Conservation (phyloP, 2,797 vertebrate species). For the Diglossa cyanea region DNA sequence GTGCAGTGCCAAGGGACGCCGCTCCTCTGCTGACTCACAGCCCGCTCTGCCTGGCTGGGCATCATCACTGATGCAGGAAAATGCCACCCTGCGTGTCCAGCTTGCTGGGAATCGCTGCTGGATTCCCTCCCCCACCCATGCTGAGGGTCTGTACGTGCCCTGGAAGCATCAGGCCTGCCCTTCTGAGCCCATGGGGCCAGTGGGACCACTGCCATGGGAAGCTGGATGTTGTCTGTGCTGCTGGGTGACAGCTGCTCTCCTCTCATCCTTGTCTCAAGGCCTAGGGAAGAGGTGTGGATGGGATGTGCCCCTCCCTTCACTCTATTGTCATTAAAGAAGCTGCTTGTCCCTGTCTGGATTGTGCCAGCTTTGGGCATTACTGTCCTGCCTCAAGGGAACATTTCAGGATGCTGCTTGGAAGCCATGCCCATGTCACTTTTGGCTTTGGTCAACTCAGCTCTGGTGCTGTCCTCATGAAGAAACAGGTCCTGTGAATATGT, state of each 20-base stretch:
- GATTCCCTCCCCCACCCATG: rapidly evolving
- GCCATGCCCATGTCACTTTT: neutral
- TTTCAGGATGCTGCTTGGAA: neutral
- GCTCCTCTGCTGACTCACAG: neutral
- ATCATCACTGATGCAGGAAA: neutral
- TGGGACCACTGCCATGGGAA: rapidly evolving
- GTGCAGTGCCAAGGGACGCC: neutral
- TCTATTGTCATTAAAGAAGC: neutral
- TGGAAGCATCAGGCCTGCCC: neutral
- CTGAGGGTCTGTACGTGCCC: rapidly evolving
- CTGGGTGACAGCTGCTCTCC: neutral
- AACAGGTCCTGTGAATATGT: neutral
- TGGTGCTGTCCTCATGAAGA: neutral
- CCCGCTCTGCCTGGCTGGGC: neutral
- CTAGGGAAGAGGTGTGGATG: neutral
- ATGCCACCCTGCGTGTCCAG: neutral
- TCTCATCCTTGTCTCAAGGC: neutral
- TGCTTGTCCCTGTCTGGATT: neutral
- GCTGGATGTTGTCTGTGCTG: neutral
- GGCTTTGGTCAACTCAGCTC: neutral
- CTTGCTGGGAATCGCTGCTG: neutral
- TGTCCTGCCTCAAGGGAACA: neutral
- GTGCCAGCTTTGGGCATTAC: neutral
- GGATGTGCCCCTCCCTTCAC: neutral
- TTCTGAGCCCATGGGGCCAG: neutral